Conservation (phyloP, 2,888 invertebrate species). For the Drosophila stalkeri region DNA sequence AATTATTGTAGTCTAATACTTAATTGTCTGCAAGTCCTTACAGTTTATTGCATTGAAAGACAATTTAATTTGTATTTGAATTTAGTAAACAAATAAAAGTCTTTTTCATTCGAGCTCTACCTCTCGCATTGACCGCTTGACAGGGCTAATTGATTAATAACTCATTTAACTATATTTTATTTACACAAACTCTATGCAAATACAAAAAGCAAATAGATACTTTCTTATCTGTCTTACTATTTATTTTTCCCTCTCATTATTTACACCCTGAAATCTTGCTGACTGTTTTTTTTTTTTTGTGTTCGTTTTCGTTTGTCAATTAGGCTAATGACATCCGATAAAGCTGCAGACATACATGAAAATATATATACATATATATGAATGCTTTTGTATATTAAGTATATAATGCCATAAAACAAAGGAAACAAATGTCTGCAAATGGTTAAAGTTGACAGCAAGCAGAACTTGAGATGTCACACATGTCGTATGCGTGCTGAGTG, state of each 20-base stretch:
- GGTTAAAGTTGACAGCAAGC: constrained; percentile 29
- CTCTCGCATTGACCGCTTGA: background rate
- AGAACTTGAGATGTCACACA: constrained; percentile 45
- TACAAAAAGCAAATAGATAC: constrained; percentile 4
- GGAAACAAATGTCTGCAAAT: constrained; percentile 36
- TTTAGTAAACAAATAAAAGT: background rate
- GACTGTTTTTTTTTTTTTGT: constrained; percentile 1
- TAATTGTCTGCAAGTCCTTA: background rate
- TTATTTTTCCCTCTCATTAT: constrained; percentile 10
- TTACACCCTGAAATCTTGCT: constrained; percentile 34
- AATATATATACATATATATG: background rate
- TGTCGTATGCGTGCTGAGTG: constrained; percentile 62
- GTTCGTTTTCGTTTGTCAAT: constrained; percentile 34
- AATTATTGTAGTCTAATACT: background rate
- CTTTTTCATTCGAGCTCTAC: background rate
- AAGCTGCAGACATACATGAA: constrained; percentile 8
- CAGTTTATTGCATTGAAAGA: background rate
- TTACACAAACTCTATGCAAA: background rate
- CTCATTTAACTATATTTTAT: background rate
- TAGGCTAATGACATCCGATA: constrained; percentile 59
- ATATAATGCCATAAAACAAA: constrained; percentile 45
- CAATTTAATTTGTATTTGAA: background rate
- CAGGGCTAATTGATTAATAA: constrained; percentile 10
- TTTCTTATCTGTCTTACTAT: constrained; percentile 2
- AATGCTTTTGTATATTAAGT: constrained; percentile 1